Evolutionary conservation across 2,113 vertebrate species (phyloP), one percentile per base, ranked within the genome.

Genomic region (Drymodes brunneopygia): DNA sequence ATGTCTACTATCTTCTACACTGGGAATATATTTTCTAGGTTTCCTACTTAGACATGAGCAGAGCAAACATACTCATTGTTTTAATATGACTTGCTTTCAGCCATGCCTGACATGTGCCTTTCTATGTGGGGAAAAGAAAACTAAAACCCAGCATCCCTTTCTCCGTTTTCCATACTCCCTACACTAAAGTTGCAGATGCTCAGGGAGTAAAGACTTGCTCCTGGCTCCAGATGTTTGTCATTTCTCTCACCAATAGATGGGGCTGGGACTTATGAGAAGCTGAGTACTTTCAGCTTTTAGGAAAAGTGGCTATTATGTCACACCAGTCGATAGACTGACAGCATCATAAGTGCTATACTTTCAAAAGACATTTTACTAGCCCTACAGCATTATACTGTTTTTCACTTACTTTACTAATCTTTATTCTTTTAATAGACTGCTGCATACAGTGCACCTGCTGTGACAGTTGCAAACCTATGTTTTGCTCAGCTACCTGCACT

Each of bases 381-480:
- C 33, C 53, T 87, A 50, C 28, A 89, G n/a, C 33, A 71, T 95
- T 91, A 56, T 65, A 57, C 23, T 53, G 33, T 79, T 86, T 86
- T 96, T 42, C 84, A 85, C 54, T 92, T 92, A 66, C 69, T 90
- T 96, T 86, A 85, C 81, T 91, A 94, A 87, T 94, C 77, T 81
- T 90, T 87, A 77, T 95, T 93, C 82, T 75, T 92, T 94, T 94
- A 94, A 91, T 94, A 95, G 74, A 58, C 51, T n/a, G 61, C 54
- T 84, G 36, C 57, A 92, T 48, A 67, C 36, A 54, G 45, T 31
- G 57, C 44, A 51, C 74, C 81, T 91, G 75, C 83, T 95, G 94
- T 92, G 91, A 79, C 74, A 88, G 81, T 84, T 79, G 64, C 83
- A 95, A 92, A 71, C 53, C 64, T 79, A 50, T 79, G 71, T 92